Conservation (phyloP, 2,888 invertebrate genomes). For the Ferdinandea cuprea region DNA sequence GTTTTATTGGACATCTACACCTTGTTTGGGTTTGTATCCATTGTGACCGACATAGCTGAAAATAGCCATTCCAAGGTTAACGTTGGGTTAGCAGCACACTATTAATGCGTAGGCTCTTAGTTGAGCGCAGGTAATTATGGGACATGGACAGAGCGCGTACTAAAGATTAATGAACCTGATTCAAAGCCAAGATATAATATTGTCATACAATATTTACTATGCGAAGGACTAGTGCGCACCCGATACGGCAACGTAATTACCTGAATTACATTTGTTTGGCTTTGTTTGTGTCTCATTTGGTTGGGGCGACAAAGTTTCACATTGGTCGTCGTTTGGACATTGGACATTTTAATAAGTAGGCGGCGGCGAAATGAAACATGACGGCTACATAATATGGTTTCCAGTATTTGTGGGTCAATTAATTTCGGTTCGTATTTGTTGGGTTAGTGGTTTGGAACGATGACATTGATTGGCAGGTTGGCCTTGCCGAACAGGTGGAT, state of each 20-base stretch:
- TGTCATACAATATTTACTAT: conserved; percentile 21
- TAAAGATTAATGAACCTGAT: conserved; percentile 39
- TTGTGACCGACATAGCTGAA: conserved; percentile 10
- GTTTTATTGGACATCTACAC: conserved; percentile 27
- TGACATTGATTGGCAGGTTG: no score
- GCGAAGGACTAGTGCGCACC: conserved; percentile 6
- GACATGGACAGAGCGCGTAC: not conserved
- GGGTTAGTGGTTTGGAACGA: no score
- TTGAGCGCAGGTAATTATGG: conserved; percentile 10
- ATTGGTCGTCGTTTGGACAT: not conserved
- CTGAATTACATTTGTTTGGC: conserved; percentile 32
- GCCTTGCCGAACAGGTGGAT: no score
- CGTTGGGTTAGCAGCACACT: not conserved
- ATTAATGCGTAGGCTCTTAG: conserved; percentile 3
- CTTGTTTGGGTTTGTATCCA: not conserved
- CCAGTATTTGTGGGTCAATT: no score
- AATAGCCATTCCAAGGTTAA: conserved; percentile 27
- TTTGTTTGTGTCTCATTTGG: conserved; percentile 4
- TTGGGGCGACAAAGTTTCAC: not conserved
- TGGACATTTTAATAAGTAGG: no score
- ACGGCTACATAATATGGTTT: no score
- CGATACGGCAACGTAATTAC: conserved; percentile 14
- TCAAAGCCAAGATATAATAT: conserved; percentile 28
- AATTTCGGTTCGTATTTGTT: no score
- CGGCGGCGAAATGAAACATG: no score